A percentile compares a stretch with the other conserved stretches of the same genome.
Conservation (phyloP, 2,113 vertebrate genomes). For the Grammomys surdaster region DNA sequence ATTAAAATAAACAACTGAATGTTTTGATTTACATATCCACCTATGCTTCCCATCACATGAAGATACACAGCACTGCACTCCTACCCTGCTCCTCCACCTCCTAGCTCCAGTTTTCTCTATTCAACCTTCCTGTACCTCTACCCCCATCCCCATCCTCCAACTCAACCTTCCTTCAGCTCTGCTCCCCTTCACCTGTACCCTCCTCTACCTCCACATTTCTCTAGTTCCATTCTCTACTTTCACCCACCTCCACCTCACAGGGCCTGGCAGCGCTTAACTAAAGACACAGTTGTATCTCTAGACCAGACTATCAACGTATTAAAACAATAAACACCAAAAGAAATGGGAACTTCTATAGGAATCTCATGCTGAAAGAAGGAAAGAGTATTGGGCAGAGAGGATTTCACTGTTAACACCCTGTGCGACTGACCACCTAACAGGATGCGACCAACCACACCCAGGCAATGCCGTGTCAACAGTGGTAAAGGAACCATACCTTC, state of each 20-base stretch:
- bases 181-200: background rate
- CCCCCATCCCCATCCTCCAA: no score
- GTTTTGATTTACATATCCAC: background rate
- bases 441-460: background rate
- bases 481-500: background rate
- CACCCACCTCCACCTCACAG: background rate
- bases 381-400: background rate
- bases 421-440: background rate
- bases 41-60: background rate
- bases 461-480: background rate
- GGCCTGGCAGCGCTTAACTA: background rate
- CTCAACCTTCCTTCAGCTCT: background rate
- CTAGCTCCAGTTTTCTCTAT: background rate
- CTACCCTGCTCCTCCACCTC: background rate
- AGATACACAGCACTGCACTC: background rate
- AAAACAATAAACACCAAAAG: background rate
- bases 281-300: background rate
- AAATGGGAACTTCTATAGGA: background rate
- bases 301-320: background rate
- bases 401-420: background rate
- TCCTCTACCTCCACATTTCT: background rate
- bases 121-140: background rate
- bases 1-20: background rate
- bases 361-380: background rate
- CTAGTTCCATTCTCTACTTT: background rate